Evolutionary conservation across 2,113 vertebrate species (phyloP).

Genomic region (Anolis sagrei): DNA sequence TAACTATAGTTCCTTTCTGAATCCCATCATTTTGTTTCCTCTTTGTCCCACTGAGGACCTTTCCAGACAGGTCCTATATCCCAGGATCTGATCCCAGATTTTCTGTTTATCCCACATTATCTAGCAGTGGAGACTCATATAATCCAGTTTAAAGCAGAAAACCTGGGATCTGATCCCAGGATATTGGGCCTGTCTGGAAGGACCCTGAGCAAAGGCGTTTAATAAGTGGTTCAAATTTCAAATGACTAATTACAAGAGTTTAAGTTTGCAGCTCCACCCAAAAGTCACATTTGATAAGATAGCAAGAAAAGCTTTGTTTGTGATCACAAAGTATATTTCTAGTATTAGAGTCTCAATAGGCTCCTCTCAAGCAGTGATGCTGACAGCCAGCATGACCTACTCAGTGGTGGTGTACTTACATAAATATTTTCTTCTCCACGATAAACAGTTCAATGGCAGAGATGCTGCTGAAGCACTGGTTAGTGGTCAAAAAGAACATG

Average conservation of each 20-base stretch:
- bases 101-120: no score
- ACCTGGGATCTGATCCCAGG: no score
- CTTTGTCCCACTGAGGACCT: not conserved
- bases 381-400: not conserved
- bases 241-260: not conserved
- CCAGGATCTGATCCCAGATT: no score
- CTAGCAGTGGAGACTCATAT: no score
- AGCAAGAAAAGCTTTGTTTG: no score
- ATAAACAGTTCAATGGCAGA: conserved; percentile 91
- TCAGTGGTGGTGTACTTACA: conserved; percentile 76
- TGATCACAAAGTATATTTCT: not conserved
- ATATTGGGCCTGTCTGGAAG: no score
- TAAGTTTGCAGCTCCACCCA: not conserved
- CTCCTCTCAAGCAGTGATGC: not conserved
- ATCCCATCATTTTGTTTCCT: not conserved
- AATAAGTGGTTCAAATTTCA: not conserved
- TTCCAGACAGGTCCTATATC: no score
- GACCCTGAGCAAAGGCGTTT: not conserved
- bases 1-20: not conserved
- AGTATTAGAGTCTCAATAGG: not conserved
- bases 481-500: conserved; percentile 91
- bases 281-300: no score
- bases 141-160: no score
- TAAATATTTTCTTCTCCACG: conserved; percentile 90
- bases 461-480: conserved; percentile 91